These are phyloP conservation scores for Spongilla lacustris DNA, from an alignment of 37 sponge, comb jelly and placozoan species.

Conservation along the genomic window DNA sequence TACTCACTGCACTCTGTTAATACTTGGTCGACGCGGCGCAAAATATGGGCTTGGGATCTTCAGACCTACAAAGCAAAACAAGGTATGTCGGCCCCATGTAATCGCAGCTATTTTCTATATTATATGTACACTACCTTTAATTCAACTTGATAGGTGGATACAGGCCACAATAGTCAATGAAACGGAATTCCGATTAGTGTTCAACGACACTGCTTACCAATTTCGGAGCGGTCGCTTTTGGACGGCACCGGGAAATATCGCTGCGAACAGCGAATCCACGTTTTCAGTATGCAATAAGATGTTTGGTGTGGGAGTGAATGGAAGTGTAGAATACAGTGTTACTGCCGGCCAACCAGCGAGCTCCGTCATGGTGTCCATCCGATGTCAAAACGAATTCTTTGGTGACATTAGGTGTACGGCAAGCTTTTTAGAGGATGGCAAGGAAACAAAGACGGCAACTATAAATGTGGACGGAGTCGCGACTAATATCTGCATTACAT, in stretches of 20 bases:
- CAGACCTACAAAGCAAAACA: not conserved
- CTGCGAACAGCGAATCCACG: not conserved
- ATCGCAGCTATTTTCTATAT: too few species aligned
- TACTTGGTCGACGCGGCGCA: too few species aligned
- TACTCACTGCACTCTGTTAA: too few species aligned
- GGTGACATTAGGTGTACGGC: not conserved
- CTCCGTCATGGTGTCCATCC: not conserved
- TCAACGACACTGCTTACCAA: not conserved
- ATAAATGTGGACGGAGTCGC: not conserved
- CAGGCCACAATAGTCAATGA: not conserved
- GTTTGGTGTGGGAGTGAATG: not conserved
- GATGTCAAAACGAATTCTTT: not conserved
- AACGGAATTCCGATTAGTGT: not conserved
- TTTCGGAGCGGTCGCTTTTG: not conserved
- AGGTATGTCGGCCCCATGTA: too few species aligned
- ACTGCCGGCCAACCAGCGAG: not conserved
- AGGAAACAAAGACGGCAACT: not conserved
- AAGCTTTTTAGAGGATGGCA: not conserved
- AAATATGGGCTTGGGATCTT: not conserved
- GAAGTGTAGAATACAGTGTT: not conserved
- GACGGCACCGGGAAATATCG: not conserved
- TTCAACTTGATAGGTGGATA: not conserved
- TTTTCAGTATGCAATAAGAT: not conserved
- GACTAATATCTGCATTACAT: not conserved
- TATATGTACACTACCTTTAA: too few species aligned